A percentile compares a stretch with the other conserved stretches of the same genome.
phyloP scores from a whole-genome alignment of 2,797 vertebrate genomes.

The Alauda arvensis region DNA sequence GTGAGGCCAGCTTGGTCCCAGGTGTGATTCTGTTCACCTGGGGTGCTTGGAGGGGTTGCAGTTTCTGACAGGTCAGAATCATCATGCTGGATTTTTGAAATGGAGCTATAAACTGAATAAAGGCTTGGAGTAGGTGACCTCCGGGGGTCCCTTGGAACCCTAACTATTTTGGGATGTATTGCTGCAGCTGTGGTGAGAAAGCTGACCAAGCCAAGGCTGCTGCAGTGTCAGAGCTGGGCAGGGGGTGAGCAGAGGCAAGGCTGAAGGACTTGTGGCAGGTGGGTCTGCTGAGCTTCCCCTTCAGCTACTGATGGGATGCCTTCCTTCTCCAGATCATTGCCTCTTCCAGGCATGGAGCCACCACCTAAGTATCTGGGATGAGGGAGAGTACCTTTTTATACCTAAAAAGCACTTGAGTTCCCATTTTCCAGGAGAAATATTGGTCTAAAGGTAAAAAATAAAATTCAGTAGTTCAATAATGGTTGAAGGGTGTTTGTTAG shows the following conservation, averaged over 20 bases:
- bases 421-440: background rate
- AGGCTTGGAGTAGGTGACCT: background rate
- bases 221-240: background rate
- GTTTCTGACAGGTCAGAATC: background rate
- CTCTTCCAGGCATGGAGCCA: background rate
- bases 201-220: rapidly evolving
- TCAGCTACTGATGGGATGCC: background rate
- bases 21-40: background rate
- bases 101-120: background rate
- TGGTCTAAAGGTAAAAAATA: background rate
- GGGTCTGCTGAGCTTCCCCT: background rate
- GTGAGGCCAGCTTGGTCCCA: background rate
- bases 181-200: background rate
- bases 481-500: background rate
- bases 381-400: background rate
- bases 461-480: background rate
- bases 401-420: background rate
- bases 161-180: background rate
- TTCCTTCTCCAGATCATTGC: background rate
- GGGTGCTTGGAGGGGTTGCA: background rate
- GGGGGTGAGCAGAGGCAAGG: rapidly evolving
- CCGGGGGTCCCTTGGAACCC: background rate
- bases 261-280: background rate
- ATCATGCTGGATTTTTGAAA: background rate
- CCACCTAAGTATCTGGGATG: background rate